phyloP scores from a whole-genome alignment of 1,140 invertebrate species.

The Apocrypta bakeri region DNA sequence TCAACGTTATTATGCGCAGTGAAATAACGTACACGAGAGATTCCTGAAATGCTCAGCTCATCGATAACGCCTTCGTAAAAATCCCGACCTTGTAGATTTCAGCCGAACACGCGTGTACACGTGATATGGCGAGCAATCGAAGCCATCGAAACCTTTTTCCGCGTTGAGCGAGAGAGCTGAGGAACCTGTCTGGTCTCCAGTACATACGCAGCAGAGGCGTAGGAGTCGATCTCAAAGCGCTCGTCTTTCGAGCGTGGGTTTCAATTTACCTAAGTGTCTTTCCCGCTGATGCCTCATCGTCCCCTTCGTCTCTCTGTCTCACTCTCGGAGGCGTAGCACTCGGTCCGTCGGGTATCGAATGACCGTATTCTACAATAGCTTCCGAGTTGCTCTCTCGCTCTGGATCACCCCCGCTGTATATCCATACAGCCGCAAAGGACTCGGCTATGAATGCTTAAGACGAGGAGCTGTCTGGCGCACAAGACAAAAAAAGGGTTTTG shows the following conservation, averaged over 20 bases:
- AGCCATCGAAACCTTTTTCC: conserved; percentile 4
- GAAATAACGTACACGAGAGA: too few species aligned
- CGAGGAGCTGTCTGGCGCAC: not conserved
- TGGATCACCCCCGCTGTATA: not conserved
- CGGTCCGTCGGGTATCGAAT: conserved; percentile 35
- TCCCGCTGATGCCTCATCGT: not conserved
- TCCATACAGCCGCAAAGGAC: not conserved
- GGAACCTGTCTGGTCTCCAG: not conserved
- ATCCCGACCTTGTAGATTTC: not conserved
- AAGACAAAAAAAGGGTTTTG: conserved; percentile 14
- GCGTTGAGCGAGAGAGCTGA: not conserved
- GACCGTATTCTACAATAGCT: conserved; percentile 43
- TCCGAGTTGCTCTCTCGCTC: not conserved
- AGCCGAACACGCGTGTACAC: too few species aligned
- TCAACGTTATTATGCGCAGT: too few species aligned
- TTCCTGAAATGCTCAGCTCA: too few species aligned
- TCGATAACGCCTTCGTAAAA: not conserved
- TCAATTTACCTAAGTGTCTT: conserved; percentile 61
- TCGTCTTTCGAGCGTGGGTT: conserved; percentile 55
- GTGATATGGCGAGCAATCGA: not conserved
- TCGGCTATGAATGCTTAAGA: not conserved
- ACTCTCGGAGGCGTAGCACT: not conserved
- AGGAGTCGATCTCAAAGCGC: conserved; percentile 22
- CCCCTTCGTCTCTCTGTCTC: not conserved
- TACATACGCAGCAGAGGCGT: too few species aligned